These are phyloP conservation scores for Trypoxylus dichotomus DNA, from an alignment of 1,140 invertebrate genomes.

Conservation along the genomic window DNA sequence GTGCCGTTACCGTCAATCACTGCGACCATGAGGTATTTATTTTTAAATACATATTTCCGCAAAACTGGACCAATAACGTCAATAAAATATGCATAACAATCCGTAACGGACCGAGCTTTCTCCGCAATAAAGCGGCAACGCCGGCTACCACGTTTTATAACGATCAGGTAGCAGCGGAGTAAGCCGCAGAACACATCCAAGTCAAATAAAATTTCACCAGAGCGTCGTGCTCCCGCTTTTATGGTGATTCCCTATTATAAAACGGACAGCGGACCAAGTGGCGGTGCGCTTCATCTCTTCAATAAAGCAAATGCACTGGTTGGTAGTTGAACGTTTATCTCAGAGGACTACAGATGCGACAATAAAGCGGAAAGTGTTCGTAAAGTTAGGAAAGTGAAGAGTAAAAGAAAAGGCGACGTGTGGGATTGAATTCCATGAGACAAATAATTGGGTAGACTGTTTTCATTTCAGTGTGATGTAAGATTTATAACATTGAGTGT, in stretches of 20 bases:
- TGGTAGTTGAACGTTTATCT: not conserved
- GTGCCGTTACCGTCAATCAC: too few species aligned
- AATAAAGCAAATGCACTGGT: not conserved
- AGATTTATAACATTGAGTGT: too few species aligned
- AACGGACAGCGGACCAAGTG: not conserved
- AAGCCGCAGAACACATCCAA: not conserved
- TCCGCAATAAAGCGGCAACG: not conserved
- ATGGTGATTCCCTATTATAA: slow-evolving; percentile 1
- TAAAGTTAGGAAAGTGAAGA: not conserved
- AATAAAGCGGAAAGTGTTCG: not conserved
- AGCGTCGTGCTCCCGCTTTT: not conserved
- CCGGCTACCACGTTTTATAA: not conserved
- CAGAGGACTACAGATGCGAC: not conserved
- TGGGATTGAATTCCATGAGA: not conserved
- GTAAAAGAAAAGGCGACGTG: not conserved
- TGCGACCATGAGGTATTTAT: too few species aligned
- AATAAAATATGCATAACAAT: slow-evolving; percentile 15
- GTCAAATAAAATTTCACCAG: slow-evolving; percentile 23
- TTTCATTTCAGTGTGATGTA: too few species aligned
- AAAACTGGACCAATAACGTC: not conserved
- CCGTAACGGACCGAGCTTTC: not conserved
- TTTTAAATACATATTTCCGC: not conserved
- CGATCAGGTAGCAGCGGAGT: not conserved
- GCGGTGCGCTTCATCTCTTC: not conserved
- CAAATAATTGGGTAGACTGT: not conserved